Evolutionary conservation across 2,888 invertebrate genomes (phyloP).

Genomic region (Ectropis crepuscularia): DNA sequence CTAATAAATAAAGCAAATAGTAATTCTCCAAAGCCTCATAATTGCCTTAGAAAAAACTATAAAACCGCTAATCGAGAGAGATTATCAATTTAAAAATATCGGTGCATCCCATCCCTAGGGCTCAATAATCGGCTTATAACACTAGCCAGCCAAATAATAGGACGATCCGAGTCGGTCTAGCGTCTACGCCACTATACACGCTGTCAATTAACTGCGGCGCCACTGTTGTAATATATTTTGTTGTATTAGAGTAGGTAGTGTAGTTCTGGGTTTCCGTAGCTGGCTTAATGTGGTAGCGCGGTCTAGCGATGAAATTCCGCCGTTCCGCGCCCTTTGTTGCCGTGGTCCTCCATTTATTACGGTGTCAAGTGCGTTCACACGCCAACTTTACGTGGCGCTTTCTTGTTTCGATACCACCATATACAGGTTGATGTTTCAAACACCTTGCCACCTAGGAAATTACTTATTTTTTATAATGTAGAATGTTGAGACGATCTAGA

Average conservation of each 20-base stretch:
- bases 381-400: slow-evolving; percentile 66
- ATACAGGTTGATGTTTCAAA: slow-evolving; percentile 50
- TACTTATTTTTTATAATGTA: no score
- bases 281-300: slow-evolving; percentile 6
- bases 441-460: neutral
- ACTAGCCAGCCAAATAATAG: slow-evolving; percentile 21
- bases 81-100: neutral
- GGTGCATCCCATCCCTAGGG: slow-evolving; percentile 38
- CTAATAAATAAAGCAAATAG: no score
- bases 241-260: no score
- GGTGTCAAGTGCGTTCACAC: slow-evolving; percentile 74
- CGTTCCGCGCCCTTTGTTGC: slow-evolving; percentile 57
- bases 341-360: slow-evolving; percentile 68
- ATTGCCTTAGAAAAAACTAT: neutral
- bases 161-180: slow-evolving; percentile 43
- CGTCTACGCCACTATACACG: slow-evolving; percentile 25
- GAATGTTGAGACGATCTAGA: no score
- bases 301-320: slow-evolving; percentile 56
- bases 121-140: slow-evolving; percentile 43
- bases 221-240: no score
- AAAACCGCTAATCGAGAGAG: neutral
- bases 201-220: no score
- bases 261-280: no score
- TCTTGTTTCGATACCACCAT: slow-evolving; percentile 57
- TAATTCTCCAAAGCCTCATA: no score